These are phyloP conservation scores for Boleophthalmus pectinirostris DNA, from an alignment of 2,113 vertebrate species.

Conservation along the genomic window DNA sequence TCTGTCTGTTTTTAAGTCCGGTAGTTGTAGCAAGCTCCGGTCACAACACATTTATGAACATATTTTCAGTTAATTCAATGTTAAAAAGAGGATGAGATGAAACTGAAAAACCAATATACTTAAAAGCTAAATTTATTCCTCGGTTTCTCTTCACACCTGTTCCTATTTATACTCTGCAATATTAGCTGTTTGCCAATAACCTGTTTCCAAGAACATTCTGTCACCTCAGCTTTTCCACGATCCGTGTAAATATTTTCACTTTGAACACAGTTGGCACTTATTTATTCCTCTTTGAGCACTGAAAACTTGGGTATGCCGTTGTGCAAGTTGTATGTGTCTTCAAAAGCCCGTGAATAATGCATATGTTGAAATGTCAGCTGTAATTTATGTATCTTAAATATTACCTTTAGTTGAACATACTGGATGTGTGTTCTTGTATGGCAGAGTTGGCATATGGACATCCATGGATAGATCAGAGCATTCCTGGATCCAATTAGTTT, in stretches of 20 bases:
- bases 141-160: slow-evolving; percentile 1
- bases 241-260: slow-evolving; percentile 23
- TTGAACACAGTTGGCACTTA: slow-evolving; percentile 12
- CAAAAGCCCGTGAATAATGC: slow-evolving; percentile 3
- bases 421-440: background rate
- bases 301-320: background rate
- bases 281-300: slow-evolving; percentile 8
- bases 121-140: background rate
- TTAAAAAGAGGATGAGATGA: background rate
- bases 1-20: background rate
- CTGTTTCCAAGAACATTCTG: slow-evolving; percentile 28
- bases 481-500: slow-evolving; percentile 25
- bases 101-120: background rate
- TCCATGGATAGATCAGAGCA: background rate
- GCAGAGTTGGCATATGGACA: background rate
- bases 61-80: background rate
- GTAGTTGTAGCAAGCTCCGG: background rate
- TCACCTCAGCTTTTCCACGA: slow-evolving; percentile 27
- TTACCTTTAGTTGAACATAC: background rate
- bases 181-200: slow-evolving; percentile 8
- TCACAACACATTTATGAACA: background rate
- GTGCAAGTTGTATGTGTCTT: background rate
- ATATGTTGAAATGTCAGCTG: slow-evolving; percentile 3
- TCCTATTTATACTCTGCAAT: slow-evolving; percentile 1
- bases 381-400: slow-evolving; percentile 5